These are phyloP conservation scores for Hoplodrina blanda DNA, from an alignment of 2,888 invertebrate genomes.

Conservation along the genomic window DNA sequence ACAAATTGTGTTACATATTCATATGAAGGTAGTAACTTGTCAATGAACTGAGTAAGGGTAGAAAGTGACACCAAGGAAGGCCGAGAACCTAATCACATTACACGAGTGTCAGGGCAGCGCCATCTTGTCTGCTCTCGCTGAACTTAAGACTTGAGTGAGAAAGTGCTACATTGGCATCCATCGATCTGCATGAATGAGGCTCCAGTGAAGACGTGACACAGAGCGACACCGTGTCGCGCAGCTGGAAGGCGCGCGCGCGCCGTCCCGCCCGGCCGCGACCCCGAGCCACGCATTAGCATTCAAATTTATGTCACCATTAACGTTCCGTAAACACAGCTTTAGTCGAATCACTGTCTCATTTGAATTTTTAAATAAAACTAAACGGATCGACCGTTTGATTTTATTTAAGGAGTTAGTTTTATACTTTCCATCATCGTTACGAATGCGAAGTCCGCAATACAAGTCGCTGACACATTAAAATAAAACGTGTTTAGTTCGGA, in stretches of 20 bases:
- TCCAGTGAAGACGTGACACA: conserved; percentile 14
- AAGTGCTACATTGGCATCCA: conserved; percentile 4
- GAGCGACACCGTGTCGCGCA: conserved; percentile 14
- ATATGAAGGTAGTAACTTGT: background rate
- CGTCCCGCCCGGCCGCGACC: conserved; percentile 40
- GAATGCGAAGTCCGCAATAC: conserved; percentile 7
- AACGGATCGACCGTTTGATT: conserved; percentile 10
- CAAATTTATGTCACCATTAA: conserved; percentile 72
- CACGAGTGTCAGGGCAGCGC: conserved; percentile 11
- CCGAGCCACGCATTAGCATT: conserved; percentile 68
- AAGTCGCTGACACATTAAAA: background rate
- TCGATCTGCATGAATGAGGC: conserved; percentile 16
- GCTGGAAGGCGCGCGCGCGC: conserved; percentile 24
- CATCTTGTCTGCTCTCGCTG: conserved; percentile 26
- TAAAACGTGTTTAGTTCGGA: conserved; percentile 7
- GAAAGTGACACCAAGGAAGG: too few relatives aligned
- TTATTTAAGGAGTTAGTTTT: conserved; percentile 22
- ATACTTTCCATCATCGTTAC: conserved; percentile 35
- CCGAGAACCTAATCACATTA: background rate
- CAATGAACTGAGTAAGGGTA: background rate
- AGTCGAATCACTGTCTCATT: conserved; percentile 67
- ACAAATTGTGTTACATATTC: background rate
- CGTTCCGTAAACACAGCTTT: conserved; percentile 69
- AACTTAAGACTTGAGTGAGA: background rate
- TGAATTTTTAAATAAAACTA: conserved; percentile 52